Base-by-base conservation (phyloP, 2,888 invertebrate species). In the Aphrophora alni region DNA sequence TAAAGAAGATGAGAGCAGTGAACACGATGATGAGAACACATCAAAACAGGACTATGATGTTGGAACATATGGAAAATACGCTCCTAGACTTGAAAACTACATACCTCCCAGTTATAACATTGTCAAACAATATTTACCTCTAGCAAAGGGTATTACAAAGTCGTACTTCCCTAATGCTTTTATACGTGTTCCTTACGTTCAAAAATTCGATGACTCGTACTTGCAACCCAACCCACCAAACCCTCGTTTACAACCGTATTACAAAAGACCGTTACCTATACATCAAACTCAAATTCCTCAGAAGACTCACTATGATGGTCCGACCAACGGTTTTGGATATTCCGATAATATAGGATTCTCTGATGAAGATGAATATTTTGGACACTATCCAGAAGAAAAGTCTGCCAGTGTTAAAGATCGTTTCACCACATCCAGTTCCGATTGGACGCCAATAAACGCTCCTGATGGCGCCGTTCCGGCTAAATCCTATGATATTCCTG, bases 361-460 rank as follows among this genome's bases (percentile, higher is more conserved):
- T 17, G 3, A 44, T 17, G 44, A 44, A 17, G 7, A 5, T 2
- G 26, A 69, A 24, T 73, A 73, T 21, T 70, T 38, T 38, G 77
- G 71, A 24, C 68, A 68, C 1, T 78, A 73, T 38, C 28, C 73
- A 27, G 27, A 78, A 59, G 72, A 44, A 14, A 78, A 59, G 59
- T 78, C 69, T 10, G 27, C 12, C 8, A 44, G 44, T 14, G 17
- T 44, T 12, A 44, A 44, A 44, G 44, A 44, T 17, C 44, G 44
- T 0, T 33, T 59, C 28, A 28, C 28, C 25, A 73, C 28, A 12
- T 75, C 82, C 21, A 79, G 78, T 2, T 82, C 82, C 0, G 83
- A 84, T 70, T 84, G 84, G 84, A 83, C 83, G 3, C 84, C 84
- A 2, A 84, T 84, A 26, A 84, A 84, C 69, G 83, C 83, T 21